phyloP scores from a whole-genome alignment of 2,113 vertebrate species.

The Microtus montanus region DNA sequence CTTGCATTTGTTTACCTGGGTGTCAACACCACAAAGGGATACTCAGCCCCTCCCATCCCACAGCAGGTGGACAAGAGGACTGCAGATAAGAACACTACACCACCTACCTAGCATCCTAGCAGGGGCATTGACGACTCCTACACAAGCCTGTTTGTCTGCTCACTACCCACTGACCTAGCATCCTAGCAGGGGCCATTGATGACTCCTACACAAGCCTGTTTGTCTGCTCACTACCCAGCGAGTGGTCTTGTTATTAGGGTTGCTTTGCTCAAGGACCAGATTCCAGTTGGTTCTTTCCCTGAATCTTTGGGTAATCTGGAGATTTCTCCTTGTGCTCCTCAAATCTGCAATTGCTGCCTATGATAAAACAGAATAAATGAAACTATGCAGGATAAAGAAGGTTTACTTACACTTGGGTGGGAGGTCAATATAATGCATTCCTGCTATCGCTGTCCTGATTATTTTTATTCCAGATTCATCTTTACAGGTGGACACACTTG shows the following conservation, averaged over 20 bases:
- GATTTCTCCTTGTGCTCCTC: background rate
- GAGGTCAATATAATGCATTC: background rate
- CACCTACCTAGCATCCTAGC: background rate
- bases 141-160: background rate
- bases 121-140: too few relatives aligned
- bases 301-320: background rate
- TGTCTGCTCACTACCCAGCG: background rate
- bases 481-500: background rate
- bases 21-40: background rate
- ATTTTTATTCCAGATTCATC: background rate
- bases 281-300: background rate
- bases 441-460: background rate
- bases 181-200: background rate
- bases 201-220: fast-evolving
- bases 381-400: background rate
- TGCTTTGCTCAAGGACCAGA: background rate
- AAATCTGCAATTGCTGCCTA: background rate
- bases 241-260: background rate
- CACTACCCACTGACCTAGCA: too few relatives aligned
- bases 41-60: background rate
- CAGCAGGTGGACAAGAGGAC: background rate
- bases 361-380: background rate
- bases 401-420: background rate
- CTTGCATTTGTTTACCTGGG: background rate
- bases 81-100: background rate